Conservation (phyloP, 2,888 invertebrate species). For the Noctuana brunneofusca region DNA sequence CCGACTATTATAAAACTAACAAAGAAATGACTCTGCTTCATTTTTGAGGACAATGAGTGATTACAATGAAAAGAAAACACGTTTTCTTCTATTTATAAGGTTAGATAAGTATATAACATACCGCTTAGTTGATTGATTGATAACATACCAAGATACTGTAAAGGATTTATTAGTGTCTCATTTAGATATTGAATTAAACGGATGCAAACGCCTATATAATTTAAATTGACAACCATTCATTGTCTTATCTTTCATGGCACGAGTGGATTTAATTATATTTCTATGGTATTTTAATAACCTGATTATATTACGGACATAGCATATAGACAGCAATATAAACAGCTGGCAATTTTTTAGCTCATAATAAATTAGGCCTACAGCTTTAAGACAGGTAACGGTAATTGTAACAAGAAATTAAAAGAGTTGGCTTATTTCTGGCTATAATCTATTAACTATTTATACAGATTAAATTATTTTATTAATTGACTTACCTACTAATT, state of each 20-base stretch:
- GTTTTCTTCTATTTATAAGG: constrained; percentile 20
- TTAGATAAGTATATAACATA: background rate
- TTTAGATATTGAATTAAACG: constrained; percentile 31
- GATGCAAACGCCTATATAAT: background rate
- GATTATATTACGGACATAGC: too few species aligned
- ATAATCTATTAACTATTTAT: too few species aligned
- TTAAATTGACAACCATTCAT: constrained; percentile 3
- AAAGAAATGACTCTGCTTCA: constrained; percentile 3
- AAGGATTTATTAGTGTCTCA: constrained; percentile 48
- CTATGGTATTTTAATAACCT: background rate
- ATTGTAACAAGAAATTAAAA: too few species aligned
- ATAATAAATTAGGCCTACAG: too few species aligned
- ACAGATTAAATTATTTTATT: too few species aligned
- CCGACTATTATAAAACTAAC: background rate
- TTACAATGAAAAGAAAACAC: background rate
- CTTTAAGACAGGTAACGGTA: too few species aligned
- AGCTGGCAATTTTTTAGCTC: too few species aligned
- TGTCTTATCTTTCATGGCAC: background rate
- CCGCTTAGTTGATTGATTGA: constrained; percentile 51
- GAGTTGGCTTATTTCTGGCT: too few species aligned
- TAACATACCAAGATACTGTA: constrained; percentile 42
- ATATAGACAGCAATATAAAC: too few species aligned
- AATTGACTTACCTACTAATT: too few species aligned
- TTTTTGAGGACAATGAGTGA: background rate
- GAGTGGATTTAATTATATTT: background rate